These are phyloP conservation scores for Montipora foliosa DNA, from an alignment of 64 coral and sea anemone species.

Conservation along the genomic window DNA sequence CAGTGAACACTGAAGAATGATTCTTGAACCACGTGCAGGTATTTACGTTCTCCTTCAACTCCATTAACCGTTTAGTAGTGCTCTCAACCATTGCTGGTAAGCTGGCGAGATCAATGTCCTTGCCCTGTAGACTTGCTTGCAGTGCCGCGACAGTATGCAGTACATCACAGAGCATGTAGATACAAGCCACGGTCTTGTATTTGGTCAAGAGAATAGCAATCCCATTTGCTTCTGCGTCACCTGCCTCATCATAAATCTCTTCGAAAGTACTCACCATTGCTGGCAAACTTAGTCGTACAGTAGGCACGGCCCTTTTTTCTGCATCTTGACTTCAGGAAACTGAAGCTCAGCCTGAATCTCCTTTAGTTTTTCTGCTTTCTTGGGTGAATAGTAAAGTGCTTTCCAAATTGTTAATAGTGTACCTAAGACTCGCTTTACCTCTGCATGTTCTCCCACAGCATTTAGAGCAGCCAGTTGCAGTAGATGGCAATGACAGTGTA, in stretches of 20 bases:
- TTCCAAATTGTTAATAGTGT: slow-evolving; percentile 34
- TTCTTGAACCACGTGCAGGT: neutral
- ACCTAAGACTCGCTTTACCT: neutral
- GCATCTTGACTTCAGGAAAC: too few relatives aligned
- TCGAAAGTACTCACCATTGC: too few relatives aligned
- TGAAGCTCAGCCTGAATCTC: too few relatives aligned
- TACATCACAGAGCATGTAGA: neutral
- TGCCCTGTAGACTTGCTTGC: too few relatives aligned
- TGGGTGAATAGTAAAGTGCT: slow-evolving; percentile 29
- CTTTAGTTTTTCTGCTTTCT: neutral
- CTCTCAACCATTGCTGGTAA: neutral
- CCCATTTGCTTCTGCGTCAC: neutral
- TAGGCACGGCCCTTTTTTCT: too few relatives aligned
- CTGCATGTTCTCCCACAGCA: slow-evolving; percentile 5
- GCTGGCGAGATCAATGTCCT: neutral
- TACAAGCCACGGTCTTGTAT: neutral
- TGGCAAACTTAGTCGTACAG: too few relatives aligned
- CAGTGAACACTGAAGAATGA: neutral
- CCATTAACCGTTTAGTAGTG: neutral
- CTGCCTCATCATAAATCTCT: too few relatives aligned
- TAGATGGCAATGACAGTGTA: neutral
- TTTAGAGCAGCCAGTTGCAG: neutral
- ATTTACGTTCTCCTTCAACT: neutral
- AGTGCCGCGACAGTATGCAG: neutral
- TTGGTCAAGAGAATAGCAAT: slow-evolving; percentile 10